phyloP scores from a whole-genome alignment of 2,888 invertebrate species.

The Volucella bombylans region DNA sequence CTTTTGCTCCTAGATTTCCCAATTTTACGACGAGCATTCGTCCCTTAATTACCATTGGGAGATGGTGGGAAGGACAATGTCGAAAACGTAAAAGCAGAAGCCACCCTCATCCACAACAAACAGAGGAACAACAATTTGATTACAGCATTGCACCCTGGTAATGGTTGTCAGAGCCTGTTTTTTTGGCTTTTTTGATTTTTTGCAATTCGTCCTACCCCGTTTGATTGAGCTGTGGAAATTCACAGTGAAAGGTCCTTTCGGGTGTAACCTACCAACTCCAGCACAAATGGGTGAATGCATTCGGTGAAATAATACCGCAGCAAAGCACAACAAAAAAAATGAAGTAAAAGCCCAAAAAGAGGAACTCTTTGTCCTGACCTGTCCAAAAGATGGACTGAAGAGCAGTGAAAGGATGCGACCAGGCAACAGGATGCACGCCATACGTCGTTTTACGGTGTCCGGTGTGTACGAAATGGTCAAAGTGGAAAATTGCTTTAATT shows the following conservation, averaged over 20 bases:
- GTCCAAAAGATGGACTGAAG: constrained; percentile 68
- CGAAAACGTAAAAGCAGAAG: constrained; percentile 14
- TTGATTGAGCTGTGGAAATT: constrained; percentile 54
- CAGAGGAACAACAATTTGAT: constrained; percentile 41
- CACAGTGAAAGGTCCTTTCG: constrained; percentile 53
- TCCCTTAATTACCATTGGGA: constrained; percentile 65
- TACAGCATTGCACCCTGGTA: constrained; percentile 38
- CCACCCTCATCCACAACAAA: constrained; percentile 34
- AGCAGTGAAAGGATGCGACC: constrained; percentile 63
- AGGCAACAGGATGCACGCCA: constrained; percentile 60
- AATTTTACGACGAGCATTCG: constrained; percentile 40
- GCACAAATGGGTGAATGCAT: constrained; percentile 43
- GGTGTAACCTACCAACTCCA: constrained; percentile 46
- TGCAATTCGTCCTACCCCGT: neutral
- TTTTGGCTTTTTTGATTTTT: neutral
- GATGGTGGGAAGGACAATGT: neutral
- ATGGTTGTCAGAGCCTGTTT: neutral
- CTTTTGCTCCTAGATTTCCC: constrained; percentile 54
- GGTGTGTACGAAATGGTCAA: constrained; percentile 64
- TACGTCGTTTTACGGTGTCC: constrained; percentile 3
- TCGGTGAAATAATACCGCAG: constrained; percentile 37
- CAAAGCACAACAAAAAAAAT: neutral
- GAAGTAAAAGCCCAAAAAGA: neutral
- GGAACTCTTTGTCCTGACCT: constrained; percentile 49
- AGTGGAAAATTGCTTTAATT: constrained; percentile 74